A percentile compares a stretch with the other conserved stretches of the same genome.
Evolutionary conservation across 2,888 invertebrate species (phyloP).

Genomic region (Notodromas monacha): DNA sequence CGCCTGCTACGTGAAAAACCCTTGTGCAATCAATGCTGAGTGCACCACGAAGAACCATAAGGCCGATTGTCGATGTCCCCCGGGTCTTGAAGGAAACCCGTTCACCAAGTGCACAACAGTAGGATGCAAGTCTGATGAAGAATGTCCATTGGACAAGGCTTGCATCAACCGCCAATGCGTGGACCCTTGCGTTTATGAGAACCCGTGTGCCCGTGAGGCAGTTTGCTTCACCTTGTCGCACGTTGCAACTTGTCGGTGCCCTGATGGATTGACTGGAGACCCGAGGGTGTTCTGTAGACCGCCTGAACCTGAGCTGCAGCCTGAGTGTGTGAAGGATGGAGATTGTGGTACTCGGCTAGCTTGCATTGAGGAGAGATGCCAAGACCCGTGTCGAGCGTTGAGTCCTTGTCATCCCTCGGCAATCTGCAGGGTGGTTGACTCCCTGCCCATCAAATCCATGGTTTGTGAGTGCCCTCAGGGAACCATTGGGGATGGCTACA

Average conservation of each 20-base stretch:
- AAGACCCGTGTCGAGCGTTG: constrained; percentile 43
- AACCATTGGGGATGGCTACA: neutral
- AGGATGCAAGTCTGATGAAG: constrained; percentile 7
- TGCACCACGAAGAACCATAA: constrained; percentile 26
- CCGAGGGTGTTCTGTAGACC: constrained; percentile 26
- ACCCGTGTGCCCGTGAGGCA: constrained; percentile 24
- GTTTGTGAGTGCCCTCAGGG: constrained; percentile 1
- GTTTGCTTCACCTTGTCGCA: constrained; percentile 34
- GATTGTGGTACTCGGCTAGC: constrained; percentile 5
- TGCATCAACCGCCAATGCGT: constrained; percentile 24
- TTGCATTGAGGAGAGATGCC: constrained; percentile 25
- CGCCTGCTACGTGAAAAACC: constrained; percentile 41
- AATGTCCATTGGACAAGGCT: constrained; percentile 13
- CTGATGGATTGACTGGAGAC: constrained; percentile 40
- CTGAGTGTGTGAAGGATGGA: constrained; percentile 33
- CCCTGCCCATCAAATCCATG: neutral
- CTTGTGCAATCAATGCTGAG: constrained; percentile 45
- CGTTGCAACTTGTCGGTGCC: constrained; percentile 40
- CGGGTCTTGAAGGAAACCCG: constrained; percentile 38
- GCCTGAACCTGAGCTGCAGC: constrained; percentile 26
- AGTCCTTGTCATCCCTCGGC: constrained; percentile 23
- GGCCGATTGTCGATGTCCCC: constrained; percentile 40
- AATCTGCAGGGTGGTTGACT: neutral
- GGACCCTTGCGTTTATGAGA: constrained; percentile 33
- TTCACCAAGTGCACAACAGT: constrained; percentile 10